phyloP scores from a whole-genome alignment of 2,113 vertebrate species.

The Marmota monax region DNA sequence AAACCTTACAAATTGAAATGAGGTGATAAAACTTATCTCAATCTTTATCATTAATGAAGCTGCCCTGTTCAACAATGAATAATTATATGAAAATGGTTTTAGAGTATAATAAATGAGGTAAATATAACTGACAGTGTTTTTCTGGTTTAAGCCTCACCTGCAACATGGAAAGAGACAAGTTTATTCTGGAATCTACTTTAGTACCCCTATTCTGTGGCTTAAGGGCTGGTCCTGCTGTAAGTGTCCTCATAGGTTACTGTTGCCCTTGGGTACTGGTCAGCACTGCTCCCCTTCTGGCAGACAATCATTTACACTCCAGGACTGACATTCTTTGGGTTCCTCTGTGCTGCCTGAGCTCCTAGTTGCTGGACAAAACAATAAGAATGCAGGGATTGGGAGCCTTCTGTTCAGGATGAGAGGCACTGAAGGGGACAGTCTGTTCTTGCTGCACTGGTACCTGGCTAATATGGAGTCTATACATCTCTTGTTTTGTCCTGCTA shows the following conservation, averaged over 20 bases:
- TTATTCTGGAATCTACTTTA: background rate
- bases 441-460: background rate
- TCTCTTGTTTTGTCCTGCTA: background rate
- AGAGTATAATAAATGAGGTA: background rate
- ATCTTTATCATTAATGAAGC: background rate
- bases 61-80: background rate
- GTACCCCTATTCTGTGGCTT: background rate
- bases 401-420: background rate
- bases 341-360: background rate
- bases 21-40: background rate
- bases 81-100: background rate
- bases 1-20: background rate
- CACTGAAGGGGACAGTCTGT: background rate
- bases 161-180: background rate
- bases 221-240: background rate
- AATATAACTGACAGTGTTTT: background rate
- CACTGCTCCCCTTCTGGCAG: background rate
- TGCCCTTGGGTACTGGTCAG: background rate
- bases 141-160: no score
- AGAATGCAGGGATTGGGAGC: background rate
- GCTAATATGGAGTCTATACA: background rate
- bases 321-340: background rate
- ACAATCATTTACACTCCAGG: background rate
- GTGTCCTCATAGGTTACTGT: background rate
- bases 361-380: background rate